Conservation (phyloP, 2,797 vertebrate genomes). For the Acrossocheilus wenchowensis region DNA sequence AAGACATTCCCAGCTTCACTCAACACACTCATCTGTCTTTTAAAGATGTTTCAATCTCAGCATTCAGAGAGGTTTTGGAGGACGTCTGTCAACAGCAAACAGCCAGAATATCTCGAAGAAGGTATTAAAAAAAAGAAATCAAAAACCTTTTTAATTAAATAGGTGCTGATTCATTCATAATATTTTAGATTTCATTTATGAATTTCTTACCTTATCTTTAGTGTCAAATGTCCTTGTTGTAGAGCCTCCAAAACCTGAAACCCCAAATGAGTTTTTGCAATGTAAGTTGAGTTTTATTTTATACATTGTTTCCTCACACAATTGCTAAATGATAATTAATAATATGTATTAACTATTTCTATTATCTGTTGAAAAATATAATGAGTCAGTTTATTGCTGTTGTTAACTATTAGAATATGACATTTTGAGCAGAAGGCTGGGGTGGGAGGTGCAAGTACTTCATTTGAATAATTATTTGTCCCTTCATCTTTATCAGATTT, state of each 20-base stretch:
- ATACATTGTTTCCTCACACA: not conserved
- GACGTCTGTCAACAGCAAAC: not conserved
- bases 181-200: too few species aligned
- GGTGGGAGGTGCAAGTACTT: not conserved
- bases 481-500: not conserved
- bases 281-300: constrained; percentile 2
- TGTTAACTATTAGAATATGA: too few species aligned
- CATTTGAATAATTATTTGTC: not conserved
- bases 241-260: constrained; percentile 12
- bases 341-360: too few species aligned
- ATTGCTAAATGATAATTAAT: too few species aligned
- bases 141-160: too few species aligned
- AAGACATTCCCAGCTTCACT: constrained; percentile 11
- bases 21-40: not conserved
- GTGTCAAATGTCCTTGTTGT: not conserved
- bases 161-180: too few species aligned
- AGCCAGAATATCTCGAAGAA: not conserved
- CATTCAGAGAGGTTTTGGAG: not conserved
- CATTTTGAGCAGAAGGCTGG: too few species aligned
- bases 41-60: not conserved
- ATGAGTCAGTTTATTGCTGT: too few species aligned
- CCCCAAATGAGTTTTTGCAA: constrained; percentile 24
- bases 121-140: not conserved
- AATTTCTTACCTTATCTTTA: too few species aligned
- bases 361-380: too few species aligned